phyloP scores from a whole-genome alignment of 2,888 invertebrate genomes.

The Drosophila leonis region DNA sequence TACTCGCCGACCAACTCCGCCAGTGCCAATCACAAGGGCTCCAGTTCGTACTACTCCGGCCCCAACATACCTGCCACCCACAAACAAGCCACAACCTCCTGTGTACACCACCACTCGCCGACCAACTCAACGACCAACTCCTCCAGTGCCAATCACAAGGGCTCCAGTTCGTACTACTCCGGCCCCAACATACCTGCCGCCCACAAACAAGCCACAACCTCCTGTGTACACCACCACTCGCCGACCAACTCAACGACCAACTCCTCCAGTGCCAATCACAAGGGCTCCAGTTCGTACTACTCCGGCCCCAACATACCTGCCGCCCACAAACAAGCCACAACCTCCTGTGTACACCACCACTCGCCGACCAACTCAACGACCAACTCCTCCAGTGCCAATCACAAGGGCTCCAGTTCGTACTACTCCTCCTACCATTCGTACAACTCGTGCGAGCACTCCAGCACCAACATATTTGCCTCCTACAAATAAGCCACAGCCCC shows the following conservation, averaged over 20 bases:
- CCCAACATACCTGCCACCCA: slow-evolving; percentile 42
- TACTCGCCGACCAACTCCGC: slow-evolving; percentile 46
- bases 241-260: slow-evolving; percentile 23
- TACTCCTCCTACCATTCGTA: slow-evolving; percentile 12
- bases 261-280: slow-evolving; percentile 22
- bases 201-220: slow-evolving; percentile 55
- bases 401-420: slow-evolving; percentile 29
- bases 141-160: slow-evolving; percentile 28
- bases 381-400: slow-evolving; percentile 17
- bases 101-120: slow-evolving; percentile 51
- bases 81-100: slow-evolving; percentile 59
- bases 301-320: slow-evolving; percentile 58
- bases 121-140: slow-evolving; percentile 53
- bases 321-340: slow-evolving; percentile 56
- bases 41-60: slow-evolving; percentile 1
- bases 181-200: slow-evolving; percentile 64
- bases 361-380: slow-evolving; percentile 30
- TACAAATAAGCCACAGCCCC: slow-evolving; percentile 53
- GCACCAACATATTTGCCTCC: slow-evolving; percentile 60
- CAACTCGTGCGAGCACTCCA: slow-evolving; percentile 35
- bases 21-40: slow-evolving; percentile 28
- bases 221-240: slow-evolving; percentile 56
- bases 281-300: slow-evolving; percentile 25
- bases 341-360: slow-evolving; percentile 59
- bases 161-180: slow-evolving; percentile 27